Conservation (phyloP, 2,797 vertebrate species). For the Myripristis murdjan region DNA sequence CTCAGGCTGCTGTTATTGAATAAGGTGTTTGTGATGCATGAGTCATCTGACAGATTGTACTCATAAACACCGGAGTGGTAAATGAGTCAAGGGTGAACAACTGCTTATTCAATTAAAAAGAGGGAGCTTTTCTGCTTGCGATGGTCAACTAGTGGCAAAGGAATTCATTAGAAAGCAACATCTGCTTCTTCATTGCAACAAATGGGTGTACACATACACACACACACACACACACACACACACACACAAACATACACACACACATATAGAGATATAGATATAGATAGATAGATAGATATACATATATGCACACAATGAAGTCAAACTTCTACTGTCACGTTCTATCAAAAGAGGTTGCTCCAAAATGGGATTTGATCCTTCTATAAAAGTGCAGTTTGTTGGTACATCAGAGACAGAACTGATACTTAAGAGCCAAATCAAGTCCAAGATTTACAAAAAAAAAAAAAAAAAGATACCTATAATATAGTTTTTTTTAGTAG, state of each 20-base stretch:
- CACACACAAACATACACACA: too few species aligned
- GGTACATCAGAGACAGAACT: too few species aligned
- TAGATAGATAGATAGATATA: too few species aligned
- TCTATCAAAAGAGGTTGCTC: conserved; percentile 13
- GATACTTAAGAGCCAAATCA: too few species aligned
- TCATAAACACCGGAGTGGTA: conserved; percentile 26
- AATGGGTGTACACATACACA: conserved; percentile 1
- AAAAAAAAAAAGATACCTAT: too few species aligned
- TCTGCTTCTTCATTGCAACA: conserved; percentile 18
- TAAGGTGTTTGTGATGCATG: conserved; percentile 50
- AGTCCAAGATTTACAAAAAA: too few species aligned
- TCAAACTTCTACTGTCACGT: conserved; percentile 17
- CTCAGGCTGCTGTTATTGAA: conserved; percentile 46
- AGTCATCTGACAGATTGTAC: conserved; percentile 23
- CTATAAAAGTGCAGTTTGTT: neutral
- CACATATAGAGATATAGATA: too few species aligned
- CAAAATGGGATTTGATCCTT: too few species aligned
- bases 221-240: neutral
- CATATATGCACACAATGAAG: too few species aligned
- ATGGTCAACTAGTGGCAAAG: conserved; percentile 1
- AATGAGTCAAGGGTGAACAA: conserved; percentile 39
- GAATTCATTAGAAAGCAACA: conserved; percentile 33
- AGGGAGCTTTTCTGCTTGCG: neutral
- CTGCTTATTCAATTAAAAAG: conserved; percentile 15
- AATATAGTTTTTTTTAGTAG: too few species aligned